Percentiles rank a stretch among this genome's conserved stretches.
Evolutionary conservation across 2,888 invertebrate genomes (phyloP).

Genomic region (Callinectes sapidus): DNA sequence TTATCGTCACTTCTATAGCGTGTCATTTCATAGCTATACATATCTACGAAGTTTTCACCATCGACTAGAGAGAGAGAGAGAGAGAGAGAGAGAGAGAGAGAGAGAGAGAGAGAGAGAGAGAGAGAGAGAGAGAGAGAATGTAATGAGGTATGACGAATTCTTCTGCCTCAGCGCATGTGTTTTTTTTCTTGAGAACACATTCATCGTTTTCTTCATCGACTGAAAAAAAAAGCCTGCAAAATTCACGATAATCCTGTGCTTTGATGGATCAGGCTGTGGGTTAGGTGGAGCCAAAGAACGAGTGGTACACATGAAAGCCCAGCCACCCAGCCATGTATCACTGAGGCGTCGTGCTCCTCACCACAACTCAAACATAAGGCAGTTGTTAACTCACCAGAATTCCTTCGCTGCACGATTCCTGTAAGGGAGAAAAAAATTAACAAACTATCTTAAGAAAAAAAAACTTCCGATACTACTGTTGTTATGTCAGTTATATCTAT

Average conservation of each 20-base stretch:
- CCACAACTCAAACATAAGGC: constrained; percentile 7
- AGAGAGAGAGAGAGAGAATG: neutral
- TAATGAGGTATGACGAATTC: no score
- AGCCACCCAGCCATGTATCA: neutral
- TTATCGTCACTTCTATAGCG: neutral
- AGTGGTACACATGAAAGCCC: neutral
- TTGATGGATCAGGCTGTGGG: neutral
- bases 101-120: neutral
- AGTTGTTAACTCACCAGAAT: constrained; percentile 55
- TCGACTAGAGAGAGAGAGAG: neutral
- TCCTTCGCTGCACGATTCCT: constrained; percentile 62
- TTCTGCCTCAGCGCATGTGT: neutral
- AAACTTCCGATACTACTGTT: neutral
- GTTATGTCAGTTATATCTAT: neutral
- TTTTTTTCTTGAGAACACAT: neutral
- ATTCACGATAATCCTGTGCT: neutral
- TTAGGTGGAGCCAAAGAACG: neutral
- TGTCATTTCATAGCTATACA: neutral
- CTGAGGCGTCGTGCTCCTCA: neutral
- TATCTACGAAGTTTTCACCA: no score
- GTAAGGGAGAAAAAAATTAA: constrained; percentile 29
- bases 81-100: neutral
- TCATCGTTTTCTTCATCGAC: neutral
- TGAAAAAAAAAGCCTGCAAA: neutral
- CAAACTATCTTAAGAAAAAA: neutral